Conservation (phyloP, 30 jellyfish, hydroid and myxozoan species). For the Turritopsis rubra region DNA sequence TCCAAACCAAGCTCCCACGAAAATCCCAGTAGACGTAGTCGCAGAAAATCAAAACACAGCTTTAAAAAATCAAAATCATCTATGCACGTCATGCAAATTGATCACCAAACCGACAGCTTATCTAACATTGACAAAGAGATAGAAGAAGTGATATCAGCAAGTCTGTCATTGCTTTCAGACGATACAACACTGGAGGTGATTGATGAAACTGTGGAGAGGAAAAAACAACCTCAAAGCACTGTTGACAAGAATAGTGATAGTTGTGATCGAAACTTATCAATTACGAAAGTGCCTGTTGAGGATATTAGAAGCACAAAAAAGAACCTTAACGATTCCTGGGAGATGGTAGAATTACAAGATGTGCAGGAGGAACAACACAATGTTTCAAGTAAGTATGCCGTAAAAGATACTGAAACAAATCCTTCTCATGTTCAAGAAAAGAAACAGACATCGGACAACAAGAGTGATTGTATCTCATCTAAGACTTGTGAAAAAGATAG, state of each 20-base stretch:
- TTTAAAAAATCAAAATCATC: neutral
- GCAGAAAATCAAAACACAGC: neutral
- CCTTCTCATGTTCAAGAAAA: neutral
- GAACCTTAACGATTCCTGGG: neutral
- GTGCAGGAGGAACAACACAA: neutral
- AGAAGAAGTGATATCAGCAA: neutral
- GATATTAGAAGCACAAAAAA: neutral
- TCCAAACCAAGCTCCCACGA: neutral
- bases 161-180: neutral
- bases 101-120: neutral
- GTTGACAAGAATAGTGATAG: neutral
- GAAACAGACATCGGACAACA: neutral
- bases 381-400: neutral
- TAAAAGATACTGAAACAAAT: neutral
- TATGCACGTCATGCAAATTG: neutral
- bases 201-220: neutral
- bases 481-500: neutral
- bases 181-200: neutral
- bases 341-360: neutral
- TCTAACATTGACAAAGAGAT: neutral
- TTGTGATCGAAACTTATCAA: neutral
- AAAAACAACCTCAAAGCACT: neutral
- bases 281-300: neutral
- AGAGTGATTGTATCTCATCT: neutral
- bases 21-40: neutral